Percentiles rank a stretch among this genome's conserved stretches.
phyloP scores from a whole-genome alignment of 2,888 invertebrate species.

The Agrilus biguttatus region DNA sequence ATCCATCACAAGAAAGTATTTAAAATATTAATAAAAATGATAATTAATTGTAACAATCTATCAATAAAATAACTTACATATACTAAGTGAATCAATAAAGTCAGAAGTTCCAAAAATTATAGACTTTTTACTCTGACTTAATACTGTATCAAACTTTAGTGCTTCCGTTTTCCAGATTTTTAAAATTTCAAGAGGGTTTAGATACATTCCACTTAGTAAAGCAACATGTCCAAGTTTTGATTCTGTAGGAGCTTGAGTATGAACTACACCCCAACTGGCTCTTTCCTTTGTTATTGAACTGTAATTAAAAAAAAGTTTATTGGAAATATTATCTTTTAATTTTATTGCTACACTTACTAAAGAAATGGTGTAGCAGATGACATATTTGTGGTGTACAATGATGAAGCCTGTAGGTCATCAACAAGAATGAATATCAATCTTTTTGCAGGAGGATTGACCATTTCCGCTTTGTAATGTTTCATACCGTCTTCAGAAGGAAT shows the following conservation, averaged over 20 bases:
- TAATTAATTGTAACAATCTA: neutral
- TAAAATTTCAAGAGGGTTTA: slow-evolving; percentile 93
- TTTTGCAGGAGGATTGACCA: slow-evolving; percentile 44
- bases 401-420: slow-evolving; percentile 84
- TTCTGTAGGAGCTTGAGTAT: slow-evolving; percentile 91
- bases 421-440: slow-evolving; percentile 78
- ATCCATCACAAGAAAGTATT: slow-evolving; percentile 25
- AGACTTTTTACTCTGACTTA: slow-evolving; percentile 72
- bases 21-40: slow-evolving; percentile 4
- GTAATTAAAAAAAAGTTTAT: slow-evolving; percentile 1
- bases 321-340: slow-evolving; percentile 9
- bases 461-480: slow-evolving; percentile 32
- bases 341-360: slow-evolving; percentile 35
- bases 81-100: slow-evolving; percentile 81
- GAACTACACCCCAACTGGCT: slow-evolving; percentile 70
- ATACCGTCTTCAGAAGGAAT: slow-evolving; percentile 73
- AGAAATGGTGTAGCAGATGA: slow-evolving; percentile 39
- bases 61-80: slow-evolving; percentile 34
- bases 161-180: slow-evolving; percentile 96
- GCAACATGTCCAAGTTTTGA: slow-evolving; percentile 97
- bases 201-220: slow-evolving; percentile 88
- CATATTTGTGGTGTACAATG: slow-evolving; percentile 47
- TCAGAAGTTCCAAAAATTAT: slow-evolving; percentile 97
- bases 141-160: slow-evolving; percentile 91
- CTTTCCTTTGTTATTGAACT: slow-evolving; percentile 40